These are phyloP conservation scores for Mimas tiliae DNA, from an alignment of 2,888 invertebrate species.

Conservation along the genomic window DNA sequence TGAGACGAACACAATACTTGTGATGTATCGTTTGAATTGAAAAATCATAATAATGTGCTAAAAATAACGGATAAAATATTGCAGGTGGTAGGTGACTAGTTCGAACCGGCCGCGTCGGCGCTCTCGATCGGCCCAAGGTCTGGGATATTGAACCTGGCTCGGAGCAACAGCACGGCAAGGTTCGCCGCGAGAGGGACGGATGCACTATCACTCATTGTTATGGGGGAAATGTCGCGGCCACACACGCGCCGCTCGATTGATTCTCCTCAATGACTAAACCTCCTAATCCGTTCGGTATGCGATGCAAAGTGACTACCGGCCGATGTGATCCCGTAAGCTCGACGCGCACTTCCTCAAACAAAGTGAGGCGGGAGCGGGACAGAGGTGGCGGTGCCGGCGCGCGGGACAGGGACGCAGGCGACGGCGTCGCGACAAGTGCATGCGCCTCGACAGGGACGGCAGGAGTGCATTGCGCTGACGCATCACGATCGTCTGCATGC, in stretches of 20 bases:
- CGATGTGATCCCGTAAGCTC: conserved; percentile 64
- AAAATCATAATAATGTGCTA: conserved; percentile 50
- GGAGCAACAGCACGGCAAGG: conserved; percentile 76
- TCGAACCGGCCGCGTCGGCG: conserved; percentile 64
- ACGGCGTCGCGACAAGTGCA: conserved; percentile 61
- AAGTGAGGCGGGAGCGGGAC: conserved; percentile 48
- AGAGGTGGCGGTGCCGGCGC: conserved; percentile 42
- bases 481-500: conserved; percentile 72
- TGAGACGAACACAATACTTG: conserved; percentile 36
- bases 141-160: conserved; percentile 83
- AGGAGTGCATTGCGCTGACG: conserved; percentile 79
- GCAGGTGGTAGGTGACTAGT: conserved; percentile 78
- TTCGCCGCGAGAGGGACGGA: conserved; percentile 77
- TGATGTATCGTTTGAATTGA: conserved; percentile 46
- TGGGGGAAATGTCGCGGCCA: conserved; percentile 78
- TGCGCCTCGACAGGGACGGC: conserved; percentile 56
- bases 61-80: conserved; percentile 69
- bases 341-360: conserved; percentile 74
- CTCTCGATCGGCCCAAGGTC: conserved; percentile 80
- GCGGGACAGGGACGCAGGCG: conserved; percentile 42
- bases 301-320: conserved; percentile 67
- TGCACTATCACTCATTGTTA: conserved; percentile 82
- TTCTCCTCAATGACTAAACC: conserved; percentile 65
- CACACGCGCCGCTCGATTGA: conserved; percentile 64
- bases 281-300: conserved; percentile 70